These are phyloP conservation scores for Caenorhabditis zanzibari DNA, from an alignment of 2,888 invertebrate species.

Conservation along the genomic window DNA sequence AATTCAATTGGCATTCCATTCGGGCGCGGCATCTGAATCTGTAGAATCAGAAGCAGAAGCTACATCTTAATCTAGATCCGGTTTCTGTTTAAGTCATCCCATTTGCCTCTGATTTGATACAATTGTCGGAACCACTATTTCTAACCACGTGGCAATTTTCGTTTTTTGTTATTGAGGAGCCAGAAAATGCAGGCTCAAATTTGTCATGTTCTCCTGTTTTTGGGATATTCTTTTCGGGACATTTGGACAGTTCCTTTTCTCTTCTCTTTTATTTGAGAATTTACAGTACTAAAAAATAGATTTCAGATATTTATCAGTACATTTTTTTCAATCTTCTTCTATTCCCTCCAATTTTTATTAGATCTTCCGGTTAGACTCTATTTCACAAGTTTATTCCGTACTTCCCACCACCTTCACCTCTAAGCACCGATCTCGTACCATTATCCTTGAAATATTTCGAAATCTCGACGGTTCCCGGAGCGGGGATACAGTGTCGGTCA, in stretches of 20 bases:
- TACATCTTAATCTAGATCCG: slow-evolving; percentile 17
- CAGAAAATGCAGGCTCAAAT: neutral
- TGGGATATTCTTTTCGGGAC: too few relatives aligned
- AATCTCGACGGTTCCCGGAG: slow-evolving; percentile 11
- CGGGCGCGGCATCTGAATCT: slow-evolving; percentile 29
- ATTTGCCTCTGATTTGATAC: slow-evolving; percentile 5
- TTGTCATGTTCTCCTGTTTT: neutral
- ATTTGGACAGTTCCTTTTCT: too few relatives aligned
- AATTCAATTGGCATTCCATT: slow-evolving; percentile 32
- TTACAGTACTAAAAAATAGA: too few relatives aligned
- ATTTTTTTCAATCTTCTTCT: too few relatives aligned
- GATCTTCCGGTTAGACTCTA: neutral
- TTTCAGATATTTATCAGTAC: too few relatives aligned
- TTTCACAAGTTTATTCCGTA: neutral
- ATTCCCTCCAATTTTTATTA: neutral
- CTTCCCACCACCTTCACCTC: neutral
- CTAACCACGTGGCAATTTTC: neutral
- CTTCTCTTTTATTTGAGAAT: too few relatives aligned
- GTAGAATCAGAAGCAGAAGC: slow-evolving; percentile 23
- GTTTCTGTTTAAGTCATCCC: slow-evolving; percentile 14
- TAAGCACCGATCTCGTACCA: slow-evolving; percentile 2
- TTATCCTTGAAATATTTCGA: slow-evolving; percentile 34
- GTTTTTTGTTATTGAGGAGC: neutral
- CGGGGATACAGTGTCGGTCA: slow-evolving; percentile 5
- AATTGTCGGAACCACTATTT: neutral